A percentile compares a stretch with the other conserved stretches of the same genome.
These are phyloP conservation scores for Cebidichthys violaceus DNA, from an alignment of 2,113 vertebrate species.

Conservation along the genomic window DNA sequence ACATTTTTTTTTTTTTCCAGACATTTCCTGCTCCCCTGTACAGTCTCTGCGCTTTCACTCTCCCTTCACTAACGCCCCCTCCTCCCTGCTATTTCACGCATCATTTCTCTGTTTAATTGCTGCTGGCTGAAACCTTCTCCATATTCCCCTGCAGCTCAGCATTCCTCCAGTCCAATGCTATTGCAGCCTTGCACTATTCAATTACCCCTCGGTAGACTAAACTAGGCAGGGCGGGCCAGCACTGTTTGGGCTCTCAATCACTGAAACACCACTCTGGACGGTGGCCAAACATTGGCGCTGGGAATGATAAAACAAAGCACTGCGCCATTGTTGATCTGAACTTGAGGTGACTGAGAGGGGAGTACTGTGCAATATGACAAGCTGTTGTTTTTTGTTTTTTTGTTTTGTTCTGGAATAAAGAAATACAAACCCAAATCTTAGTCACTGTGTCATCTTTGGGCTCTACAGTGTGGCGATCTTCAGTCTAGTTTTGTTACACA, in stretches of 20 bases:
- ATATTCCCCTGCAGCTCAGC: constrained; percentile 71
- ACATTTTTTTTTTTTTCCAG: constrained; percentile 22
- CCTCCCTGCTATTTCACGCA: constrained; percentile 80
- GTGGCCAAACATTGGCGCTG: constrained; percentile 54
- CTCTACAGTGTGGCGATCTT: background rate
- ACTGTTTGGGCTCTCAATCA: constrained; percentile 72
- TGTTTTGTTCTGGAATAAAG: background rate
- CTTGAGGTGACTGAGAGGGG: constrained; percentile 33
- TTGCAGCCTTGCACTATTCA: constrained; percentile 76
- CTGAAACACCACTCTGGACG: constrained; percentile 64
- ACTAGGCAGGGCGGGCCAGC: constrained; percentile 62
- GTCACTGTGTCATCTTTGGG: background rate
- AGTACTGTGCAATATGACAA: constrained; percentile 2
- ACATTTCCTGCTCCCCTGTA: constrained; percentile 37
- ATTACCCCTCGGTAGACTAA: constrained; percentile 77
- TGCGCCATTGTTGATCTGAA: constrained; percentile 39
- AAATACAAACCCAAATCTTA: background rate
- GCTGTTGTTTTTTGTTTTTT: background rate
- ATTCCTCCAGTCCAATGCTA: constrained; percentile 73
- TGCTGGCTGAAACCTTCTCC: constrained; percentile 77
- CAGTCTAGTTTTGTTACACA: background rate
- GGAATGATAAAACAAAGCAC: constrained; percentile 58
- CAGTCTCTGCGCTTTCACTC: constrained; percentile 47
- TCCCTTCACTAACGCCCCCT: constrained; percentile 48
- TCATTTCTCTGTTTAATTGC: constrained; percentile 86